These are phyloP conservation scores for Macrosteles quadrilineatus DNA, from an alignment of 1,140 invertebrate species.

Conservation along the genomic window DNA sequence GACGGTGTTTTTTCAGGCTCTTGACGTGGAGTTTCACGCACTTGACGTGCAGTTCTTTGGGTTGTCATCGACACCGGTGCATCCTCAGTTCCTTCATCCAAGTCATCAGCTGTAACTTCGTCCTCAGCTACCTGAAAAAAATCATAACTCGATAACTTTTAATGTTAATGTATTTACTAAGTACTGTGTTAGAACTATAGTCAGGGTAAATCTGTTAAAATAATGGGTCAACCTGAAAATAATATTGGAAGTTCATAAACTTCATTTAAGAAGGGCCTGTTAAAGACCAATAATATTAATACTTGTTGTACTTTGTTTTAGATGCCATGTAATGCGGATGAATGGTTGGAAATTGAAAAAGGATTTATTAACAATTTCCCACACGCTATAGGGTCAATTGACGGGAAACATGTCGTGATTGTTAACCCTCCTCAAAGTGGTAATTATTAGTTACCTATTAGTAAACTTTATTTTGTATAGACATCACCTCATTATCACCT, in stretches of 20 bases:
- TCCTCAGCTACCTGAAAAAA: slow-evolving; percentile 17
- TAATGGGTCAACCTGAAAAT: no score
- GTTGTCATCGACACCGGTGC: background rate
- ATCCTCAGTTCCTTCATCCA: slow-evolving; percentile 10
- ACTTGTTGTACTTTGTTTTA: slow-evolving; percentile 18
- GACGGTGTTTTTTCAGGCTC: slow-evolving; percentile 16
- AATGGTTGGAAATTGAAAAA: slow-evolving; percentile 45
- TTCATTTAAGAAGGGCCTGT: no score
- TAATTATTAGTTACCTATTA: no score
- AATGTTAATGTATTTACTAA: slow-evolving; percentile 11
- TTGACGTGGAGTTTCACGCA: slow-evolving; percentile 6
- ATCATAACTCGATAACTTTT: slow-evolving; percentile 16
- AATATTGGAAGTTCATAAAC: no score
- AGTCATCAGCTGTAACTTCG: slow-evolving; percentile 12
- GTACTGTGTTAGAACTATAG: slow-evolving; percentile 11
- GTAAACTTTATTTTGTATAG: no score
- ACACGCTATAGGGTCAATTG: slow-evolving; percentile 46
- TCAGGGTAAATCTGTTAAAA: no score
- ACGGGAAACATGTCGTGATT: slow-evolving; percentile 51
- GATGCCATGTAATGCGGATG: slow-evolving; percentile 39
- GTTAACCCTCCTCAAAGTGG: slow-evolving; percentile 7
- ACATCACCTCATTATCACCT: no score
- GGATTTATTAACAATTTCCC: slow-evolving; percentile 45
- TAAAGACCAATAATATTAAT: no score
- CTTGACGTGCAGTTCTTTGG: slow-evolving; percentile 4